phyloP scores from a whole-genome alignment of 2,888 invertebrate genomes.

The Drosophila pullipes region DNA sequence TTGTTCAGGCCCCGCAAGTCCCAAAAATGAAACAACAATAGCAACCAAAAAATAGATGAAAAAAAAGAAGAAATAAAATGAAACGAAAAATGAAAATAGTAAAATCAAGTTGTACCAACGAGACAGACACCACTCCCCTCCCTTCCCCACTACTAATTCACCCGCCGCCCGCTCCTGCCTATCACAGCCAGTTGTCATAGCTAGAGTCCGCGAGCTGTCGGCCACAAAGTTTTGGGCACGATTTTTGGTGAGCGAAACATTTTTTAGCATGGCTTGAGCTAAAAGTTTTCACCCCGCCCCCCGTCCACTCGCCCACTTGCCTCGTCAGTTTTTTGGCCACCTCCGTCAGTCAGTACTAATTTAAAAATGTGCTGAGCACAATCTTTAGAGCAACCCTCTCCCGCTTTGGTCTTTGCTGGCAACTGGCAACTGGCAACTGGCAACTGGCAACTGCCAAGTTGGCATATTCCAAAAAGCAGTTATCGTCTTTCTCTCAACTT shows the following conservation, averaged over 20 bases:
- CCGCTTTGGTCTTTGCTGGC: not conserved
- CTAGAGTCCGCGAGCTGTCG: conserved; percentile 49
- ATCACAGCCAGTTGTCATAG: conserved; percentile 32
- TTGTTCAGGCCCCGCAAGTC: conserved; percentile 54
- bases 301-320: not conserved
- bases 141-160: not conserved
- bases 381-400: conserved; percentile 4
- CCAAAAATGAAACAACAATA: conserved; percentile 37
- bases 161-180: not conserved
- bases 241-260: conserved; percentile 78
- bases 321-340: not conserved
- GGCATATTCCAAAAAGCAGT: conserved; percentile 45
- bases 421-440: conserved; percentile 15
- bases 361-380: conserved; percentile 62
- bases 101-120: conserved; percentile 57
- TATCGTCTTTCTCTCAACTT: conserved; percentile 16
- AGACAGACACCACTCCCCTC: conserved; percentile 2
- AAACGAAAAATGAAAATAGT: conserved; percentile 21
- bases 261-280: conserved; percentile 55
- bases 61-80: conserved; percentile 16
- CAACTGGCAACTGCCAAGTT: conserved; percentile 43
- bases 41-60: conserved; percentile 13
- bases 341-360: conserved; percentile 37
- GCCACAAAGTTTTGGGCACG: conserved; percentile 80
- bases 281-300: conserved; percentile 42